Evolutionary conservation across 2,797 vertebrate species (phyloP).

Genomic region (Peromyscus attwateri): DNA sequence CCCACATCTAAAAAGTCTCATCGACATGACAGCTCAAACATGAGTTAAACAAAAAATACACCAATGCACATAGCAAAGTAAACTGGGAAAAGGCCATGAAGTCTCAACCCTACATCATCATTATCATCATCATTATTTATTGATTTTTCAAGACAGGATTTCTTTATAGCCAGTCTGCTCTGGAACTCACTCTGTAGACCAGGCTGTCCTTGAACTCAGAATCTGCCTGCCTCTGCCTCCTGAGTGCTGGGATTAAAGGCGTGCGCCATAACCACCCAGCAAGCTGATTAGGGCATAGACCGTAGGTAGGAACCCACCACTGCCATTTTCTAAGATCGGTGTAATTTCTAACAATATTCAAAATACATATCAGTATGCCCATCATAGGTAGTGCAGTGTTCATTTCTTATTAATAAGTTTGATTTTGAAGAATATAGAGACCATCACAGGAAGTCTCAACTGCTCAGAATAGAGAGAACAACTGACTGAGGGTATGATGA

Average conservation of each 20-base stretch:
- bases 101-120: not conserved
- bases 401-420: not conserved
- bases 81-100: not conserved
- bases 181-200: not conserved
- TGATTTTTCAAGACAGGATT: not conserved
- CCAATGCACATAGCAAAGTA: not conserved
- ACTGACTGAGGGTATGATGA: not conserved
- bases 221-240: not conserved
- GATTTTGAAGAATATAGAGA: not conserved
- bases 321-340: not conserved
- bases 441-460: not conserved
- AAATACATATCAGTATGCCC: not conserved
- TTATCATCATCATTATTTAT: not conserved
- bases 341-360: not conserved
- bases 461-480: not conserved
- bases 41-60: not conserved
- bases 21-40: not conserved
- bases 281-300: not conserved
- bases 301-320: not conserved
- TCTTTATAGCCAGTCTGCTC: not conserved
- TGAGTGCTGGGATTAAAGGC: not conserved
- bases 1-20: not conserved
- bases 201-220: not conserved
- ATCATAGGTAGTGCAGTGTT: not conserved
- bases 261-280: not conserved